These are phyloP conservation scores for Lagenorhynchus albirostris DNA, from an alignment of 2,113 vertebrate species.

Conservation along the genomic window DNA sequence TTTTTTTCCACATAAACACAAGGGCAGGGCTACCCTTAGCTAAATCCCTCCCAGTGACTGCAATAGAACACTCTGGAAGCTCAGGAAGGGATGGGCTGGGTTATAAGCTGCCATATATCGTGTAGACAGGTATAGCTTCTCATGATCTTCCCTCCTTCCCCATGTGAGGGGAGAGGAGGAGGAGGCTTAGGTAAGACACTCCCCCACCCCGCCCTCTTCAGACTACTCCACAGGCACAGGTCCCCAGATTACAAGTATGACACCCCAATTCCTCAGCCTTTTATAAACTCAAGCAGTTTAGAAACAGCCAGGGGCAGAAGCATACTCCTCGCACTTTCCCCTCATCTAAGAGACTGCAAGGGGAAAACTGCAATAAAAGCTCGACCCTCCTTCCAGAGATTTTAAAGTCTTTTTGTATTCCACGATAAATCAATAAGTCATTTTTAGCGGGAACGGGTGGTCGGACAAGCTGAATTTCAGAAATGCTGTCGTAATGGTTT, in stretches of 20 bases:
- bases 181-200: not conserved
- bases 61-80: not conserved
- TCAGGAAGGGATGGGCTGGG: constrained; percentile 26
- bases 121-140: not conserved
- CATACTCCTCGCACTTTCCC: constrained; percentile 10
- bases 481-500: constrained; percentile 70
- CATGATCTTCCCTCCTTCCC: not conserved
- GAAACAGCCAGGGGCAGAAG: constrained; percentile 11
- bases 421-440: not conserved
- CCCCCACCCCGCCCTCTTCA: not conserved
- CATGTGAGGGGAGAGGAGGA: not conserved
- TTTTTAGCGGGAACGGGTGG: constrained; percentile 52
- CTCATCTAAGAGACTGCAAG: constrained; percentile 55
- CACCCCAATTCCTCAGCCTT: not conserved
- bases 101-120: not conserved
- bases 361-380: constrained; percentile 54
- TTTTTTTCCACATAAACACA: not conserved
- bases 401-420: constrained; percentile 69
- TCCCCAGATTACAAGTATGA: not conserved
- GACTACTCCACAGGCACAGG: not conserved
- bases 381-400: constrained; percentile 41
- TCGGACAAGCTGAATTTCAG: constrained; percentile 53
- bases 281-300: not conserved
- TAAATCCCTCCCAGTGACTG: constrained; percentile 4
- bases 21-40: not conserved